Base-by-base conservation (phyloP, 2,797 vertebrate genomes). In the Schizopygopsis pylzovi region DNA sequence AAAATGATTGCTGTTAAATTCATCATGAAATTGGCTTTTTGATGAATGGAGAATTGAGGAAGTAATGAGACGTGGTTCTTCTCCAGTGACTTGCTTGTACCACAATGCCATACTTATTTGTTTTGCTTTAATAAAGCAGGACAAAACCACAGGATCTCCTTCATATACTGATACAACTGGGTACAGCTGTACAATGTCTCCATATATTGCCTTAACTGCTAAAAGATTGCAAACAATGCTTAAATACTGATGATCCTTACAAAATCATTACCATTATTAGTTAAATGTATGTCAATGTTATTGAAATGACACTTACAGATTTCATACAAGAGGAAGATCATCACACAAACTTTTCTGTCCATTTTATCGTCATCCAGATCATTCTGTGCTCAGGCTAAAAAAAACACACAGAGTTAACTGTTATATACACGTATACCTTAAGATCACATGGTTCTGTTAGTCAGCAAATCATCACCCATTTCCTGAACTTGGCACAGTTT, bases 81-180 rank as follows among this genome's bases (percentile, higher is more conserved):
- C 37, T 84, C 81, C 86, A 16, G 49, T 47, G 25, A 47, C 7
- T 39, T 87, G 81, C 25, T 87, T 80, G 45, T 75, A 87, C 86
- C 81, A 87, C 56, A 1, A 33, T 7, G 4, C 3, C 37, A 45
- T 5, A 37, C 59, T 82, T 20, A 80, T 18, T 25, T 87, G 75
- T 11, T 33, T 3, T 80, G 33, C 4, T 13, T 39, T 22, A 75
- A 79, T 61, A 41, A 22, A 67, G 45, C 86, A 87, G 63, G 54
- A 25, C 16, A 87, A 28, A 2, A 45, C 15, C 45, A 67, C 86
- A 43, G 39, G 0, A n/a, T 84, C 56, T 80, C 86, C 86, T 67
- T 87, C 76, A 63, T 80, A 1, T 56, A 47, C 43, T 16, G 39
- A 61, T 33, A 75, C 37, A 37, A 84, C 43, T 13, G 49, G 37